Percentiles rank a stretch among this genome's conserved stretches.
Conservation (phyloP, 1,140 invertebrate genomes). For the Rhynchophorus ferrugineus region DNA sequence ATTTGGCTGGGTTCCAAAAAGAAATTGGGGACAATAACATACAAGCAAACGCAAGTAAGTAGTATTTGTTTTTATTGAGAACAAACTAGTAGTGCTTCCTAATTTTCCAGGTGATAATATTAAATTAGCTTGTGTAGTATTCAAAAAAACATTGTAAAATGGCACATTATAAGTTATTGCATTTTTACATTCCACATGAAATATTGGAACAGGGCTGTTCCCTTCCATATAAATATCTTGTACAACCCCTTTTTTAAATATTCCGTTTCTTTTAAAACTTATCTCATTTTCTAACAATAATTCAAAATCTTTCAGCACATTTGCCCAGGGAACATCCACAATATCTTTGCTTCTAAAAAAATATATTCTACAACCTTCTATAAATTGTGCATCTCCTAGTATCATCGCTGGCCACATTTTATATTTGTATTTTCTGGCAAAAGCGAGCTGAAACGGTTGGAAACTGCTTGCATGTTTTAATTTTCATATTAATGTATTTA, state of each 20-base stretch:
- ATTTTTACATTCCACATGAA: slow-evolving; percentile 11
- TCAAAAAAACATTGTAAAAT: slow-evolving; percentile 21
- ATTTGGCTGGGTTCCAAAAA: slow-evolving; percentile 77
- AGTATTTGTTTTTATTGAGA: neutral
- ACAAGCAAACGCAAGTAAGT: slow-evolving; percentile 47
- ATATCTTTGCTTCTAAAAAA: slow-evolving; percentile 25
- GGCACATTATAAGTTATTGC: slow-evolving; percentile 6
- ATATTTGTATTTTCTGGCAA: slow-evolving; percentile 17
- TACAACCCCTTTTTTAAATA: slow-evolving; percentile 17
- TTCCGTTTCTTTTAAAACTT: slow-evolving; percentile 14
- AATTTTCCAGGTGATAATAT: neutral
- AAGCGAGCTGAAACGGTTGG: slow-evolving; percentile 23
- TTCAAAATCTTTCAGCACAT: slow-evolving; percentile 13
- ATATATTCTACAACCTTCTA: slow-evolving; percentile 16
- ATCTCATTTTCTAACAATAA: slow-evolving; percentile 11
- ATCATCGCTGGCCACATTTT: slow-evolving; percentile 18
- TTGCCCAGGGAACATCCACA: slow-evolving; percentile 3
- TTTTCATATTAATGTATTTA: neutral
- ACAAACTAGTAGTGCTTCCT: neutral
- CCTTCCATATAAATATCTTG: slow-evolving; percentile 1
- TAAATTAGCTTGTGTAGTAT: slow-evolving; percentile 17
- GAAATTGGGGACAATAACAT: slow-evolving; percentile 58
- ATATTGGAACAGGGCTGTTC: slow-evolving; percentile 7
- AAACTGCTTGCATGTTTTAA: slow-evolving; percentile 11
- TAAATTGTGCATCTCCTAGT: slow-evolving; percentile 4